Percentiles rank a stretch among this genome's conserved stretches.
phyloP scores from a whole-genome alignment of 2,113 vertebrate genomes.

The Etheostoma cragini region DNA sequence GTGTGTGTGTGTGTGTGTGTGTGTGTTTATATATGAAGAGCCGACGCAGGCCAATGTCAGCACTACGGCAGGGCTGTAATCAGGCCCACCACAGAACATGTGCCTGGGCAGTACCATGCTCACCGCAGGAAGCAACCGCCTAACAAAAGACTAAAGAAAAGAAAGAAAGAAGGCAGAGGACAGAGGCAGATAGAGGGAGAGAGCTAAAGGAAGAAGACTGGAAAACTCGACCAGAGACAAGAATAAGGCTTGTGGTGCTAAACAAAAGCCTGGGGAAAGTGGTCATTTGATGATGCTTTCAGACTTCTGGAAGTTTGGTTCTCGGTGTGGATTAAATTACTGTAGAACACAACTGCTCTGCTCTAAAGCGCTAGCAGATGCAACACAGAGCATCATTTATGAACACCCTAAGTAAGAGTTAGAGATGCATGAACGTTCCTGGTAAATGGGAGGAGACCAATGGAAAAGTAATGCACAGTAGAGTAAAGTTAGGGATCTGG shows the following conservation, averaged over 20 bases:
- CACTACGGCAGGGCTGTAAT: conserved; percentile 84
- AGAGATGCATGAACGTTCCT: conserved; percentile 5
- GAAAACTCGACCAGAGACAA: conserved; percentile 43
- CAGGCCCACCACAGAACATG: conserved; percentile 83
- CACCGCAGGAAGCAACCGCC: conserved; percentile 80
- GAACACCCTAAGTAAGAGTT: conserved; percentile 13
- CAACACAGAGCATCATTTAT: not conserved
- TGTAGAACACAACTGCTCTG: not conserved
- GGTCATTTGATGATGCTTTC: not conserved
- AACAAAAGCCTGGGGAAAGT: conserved; percentile 2
- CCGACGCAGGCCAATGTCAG: conserved; percentile 83
- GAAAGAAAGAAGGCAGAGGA: conserved; percentile 33
- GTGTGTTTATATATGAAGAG: conserved; percentile 68
- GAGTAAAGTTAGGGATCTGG: conserved; percentile 43
- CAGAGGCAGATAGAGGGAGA: not conserved
- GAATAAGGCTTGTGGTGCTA: conserved; percentile 20
- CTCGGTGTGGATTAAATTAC: not conserved
- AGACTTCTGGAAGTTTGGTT: conserved; percentile 3
- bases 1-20: conserved; percentile 17
- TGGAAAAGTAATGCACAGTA: conserved; percentile 45
- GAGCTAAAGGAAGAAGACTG: conserved; percentile 17
- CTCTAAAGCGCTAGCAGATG: not conserved
- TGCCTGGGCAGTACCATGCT: conserved; percentile 78
- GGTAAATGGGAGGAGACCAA: conserved; percentile 39
- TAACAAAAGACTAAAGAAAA: conserved; percentile 74